Base-by-base conservation (phyloP, 2,797 vertebrate genomes). In the Microctenopoma steveboyesi region DNA sequence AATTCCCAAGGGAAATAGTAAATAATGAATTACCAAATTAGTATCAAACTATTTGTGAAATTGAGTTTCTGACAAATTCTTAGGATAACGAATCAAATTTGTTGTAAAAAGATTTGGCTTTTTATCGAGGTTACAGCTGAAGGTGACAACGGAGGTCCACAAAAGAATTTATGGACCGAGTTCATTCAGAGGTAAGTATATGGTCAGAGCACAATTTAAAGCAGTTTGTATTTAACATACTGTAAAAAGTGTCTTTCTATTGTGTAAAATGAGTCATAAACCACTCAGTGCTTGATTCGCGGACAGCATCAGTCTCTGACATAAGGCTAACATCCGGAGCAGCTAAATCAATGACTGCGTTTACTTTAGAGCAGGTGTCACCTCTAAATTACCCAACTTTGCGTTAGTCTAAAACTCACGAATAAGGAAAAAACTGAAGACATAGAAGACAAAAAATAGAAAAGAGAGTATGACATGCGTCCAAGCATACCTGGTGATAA, bases 401-500 rank as follows among this genome's bases (percentile, higher is more conserved):
- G 6, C 7, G 33, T 40, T 42, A 33, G 1, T 22, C n/a, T 10
- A 10, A 2, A 69, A 18, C 10, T 2, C 25, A 62, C 69, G 1
- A 3, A 33, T 12, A 25, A 11, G 22, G 9, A 0, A 5, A 8
- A 3, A 50, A 7, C 18, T 3, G 55, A 6, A 11, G 3, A 52
- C 3, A 33, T 3, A 39, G 1, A 58, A 22, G 22, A 22, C 22
- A 22, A 22, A 22, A 22, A 22, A 22, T 22, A 22, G 22, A n/a
- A 65, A 13, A 1, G 25, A 35, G 63, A 18, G 18, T 7, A 22
- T 13, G 11, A 49, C 1, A 35, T 39, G 4, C 40, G 18, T 40
- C 12, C 75, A 81, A 80, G 85, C 70, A 48, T 89, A 92, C 91
- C 91, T 90, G 81, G 25, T 58, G 73, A 78, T 48, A 42, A 15